These are phyloP conservation scores for Potorous gilbertii DNA, from an alignment of 2,797 vertebrate species.

Conservation along the genomic window DNA sequence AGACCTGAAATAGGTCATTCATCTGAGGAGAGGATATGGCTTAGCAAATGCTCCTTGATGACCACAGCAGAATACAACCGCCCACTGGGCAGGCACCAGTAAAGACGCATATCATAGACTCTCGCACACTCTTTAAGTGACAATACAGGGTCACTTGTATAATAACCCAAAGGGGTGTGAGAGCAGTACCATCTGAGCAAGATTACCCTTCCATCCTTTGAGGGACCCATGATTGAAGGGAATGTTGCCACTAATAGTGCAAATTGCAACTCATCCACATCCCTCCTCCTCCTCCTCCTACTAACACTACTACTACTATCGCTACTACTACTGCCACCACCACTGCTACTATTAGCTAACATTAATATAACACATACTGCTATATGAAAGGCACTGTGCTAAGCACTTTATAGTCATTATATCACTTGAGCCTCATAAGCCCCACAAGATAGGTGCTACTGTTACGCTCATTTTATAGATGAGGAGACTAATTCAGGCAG, in stretches of 20 bases:
- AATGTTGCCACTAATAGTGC: not conserved
- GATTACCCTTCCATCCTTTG: not conserved
- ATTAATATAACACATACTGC: not conserved
- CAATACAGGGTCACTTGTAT: conserved; percentile 23
- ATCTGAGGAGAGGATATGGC: conserved; percentile 13
- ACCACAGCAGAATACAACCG: not conserved
- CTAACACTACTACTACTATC: too few relatives aligned
- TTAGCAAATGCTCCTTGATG: conserved; percentile 39
- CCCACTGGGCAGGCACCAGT: conserved; percentile 39
- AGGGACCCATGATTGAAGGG: not conserved
- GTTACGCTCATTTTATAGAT: not conserved
- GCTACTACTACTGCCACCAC: not conserved
- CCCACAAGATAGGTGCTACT: not conserved
- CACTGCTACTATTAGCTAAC: not conserved
- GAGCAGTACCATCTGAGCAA: not conserved
- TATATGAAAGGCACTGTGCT: not conserved
- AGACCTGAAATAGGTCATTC: conserved; percentile 39
- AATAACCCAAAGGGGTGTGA: conserved; percentile 32
- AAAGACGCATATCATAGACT: not conserved
- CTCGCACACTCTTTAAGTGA: conserved; percentile 36
- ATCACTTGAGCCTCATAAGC: not conserved
- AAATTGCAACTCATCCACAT: not conserved
- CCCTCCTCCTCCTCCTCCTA: too few relatives aligned
- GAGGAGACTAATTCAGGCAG: not conserved
- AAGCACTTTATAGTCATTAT: not conserved